phyloP scores from a whole-genome alignment of 1,140 invertebrate species.

The Heliconius hewitsoni region DNA sequence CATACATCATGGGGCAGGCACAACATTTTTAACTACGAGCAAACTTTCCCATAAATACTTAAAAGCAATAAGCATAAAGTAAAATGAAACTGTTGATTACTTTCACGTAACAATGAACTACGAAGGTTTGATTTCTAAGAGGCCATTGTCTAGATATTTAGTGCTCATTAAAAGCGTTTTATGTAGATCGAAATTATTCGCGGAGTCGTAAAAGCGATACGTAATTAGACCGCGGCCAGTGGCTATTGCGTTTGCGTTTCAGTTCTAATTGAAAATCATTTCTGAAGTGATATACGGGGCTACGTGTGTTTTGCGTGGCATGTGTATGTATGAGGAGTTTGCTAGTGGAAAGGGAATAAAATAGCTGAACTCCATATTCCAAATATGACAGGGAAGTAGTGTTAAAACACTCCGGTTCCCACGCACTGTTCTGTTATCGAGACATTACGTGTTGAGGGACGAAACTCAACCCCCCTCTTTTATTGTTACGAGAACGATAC shows the following conservation, averaged over 20 bases:
- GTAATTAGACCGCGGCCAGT: conserved; percentile 48
- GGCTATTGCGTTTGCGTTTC: conserved; percentile 22
- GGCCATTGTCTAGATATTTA: conserved; percentile 56
- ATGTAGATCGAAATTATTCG: conserved; percentile 56
- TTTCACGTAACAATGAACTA: conserved; percentile 36
- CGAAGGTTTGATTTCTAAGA: conserved; percentile 39
- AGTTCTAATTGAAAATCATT: conserved; percentile 17
- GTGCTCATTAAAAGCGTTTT: conserved; percentile 57
- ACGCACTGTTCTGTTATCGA: no score
- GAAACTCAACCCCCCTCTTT: no score
- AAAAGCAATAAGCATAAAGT: conserved; percentile 15
- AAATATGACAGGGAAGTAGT: no score
- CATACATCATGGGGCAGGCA: no score
- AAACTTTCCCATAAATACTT: conserved; percentile 6
- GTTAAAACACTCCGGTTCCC: no score
- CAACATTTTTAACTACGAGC: not conserved
- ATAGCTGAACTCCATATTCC: no score
- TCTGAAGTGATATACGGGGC: not conserved
- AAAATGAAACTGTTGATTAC: conserved; percentile 25
- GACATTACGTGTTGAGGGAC: no score
- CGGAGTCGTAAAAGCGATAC: conserved; percentile 45
- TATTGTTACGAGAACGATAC: no score
- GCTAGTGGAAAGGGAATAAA: not conserved
- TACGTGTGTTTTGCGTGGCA: not conserved
- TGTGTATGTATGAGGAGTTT: not conserved